A percentile compares a stretch with the other conserved stretches of the same genome.
phyloP scores from a whole-genome alignment of 1,140 invertebrate species.

The Leptinotarsa undecemlineata region DNA sequence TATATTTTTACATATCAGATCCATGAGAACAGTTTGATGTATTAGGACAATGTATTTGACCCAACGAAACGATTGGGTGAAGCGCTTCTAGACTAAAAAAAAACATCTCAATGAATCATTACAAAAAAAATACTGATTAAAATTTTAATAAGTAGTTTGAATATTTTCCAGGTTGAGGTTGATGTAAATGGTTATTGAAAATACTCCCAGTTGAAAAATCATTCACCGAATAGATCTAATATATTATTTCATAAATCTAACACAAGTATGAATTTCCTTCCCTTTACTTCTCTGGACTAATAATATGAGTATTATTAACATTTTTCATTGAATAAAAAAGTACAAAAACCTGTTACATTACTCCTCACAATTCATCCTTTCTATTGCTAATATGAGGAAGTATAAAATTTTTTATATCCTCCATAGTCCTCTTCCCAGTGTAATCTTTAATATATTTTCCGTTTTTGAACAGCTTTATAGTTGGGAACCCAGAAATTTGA shows the following conservation, averaged over 20 bases:
- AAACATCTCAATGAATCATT: too few species aligned
- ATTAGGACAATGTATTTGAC: too few species aligned
- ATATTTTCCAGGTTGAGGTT: too few species aligned
- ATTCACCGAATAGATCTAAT: too few species aligned
- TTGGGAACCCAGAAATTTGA: constrained; percentile 72
- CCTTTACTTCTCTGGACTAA: constrained; percentile 5
- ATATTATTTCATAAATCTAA: not conserved
- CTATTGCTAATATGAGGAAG: constrained; percentile 40
- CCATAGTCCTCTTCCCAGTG: constrained; percentile 63
- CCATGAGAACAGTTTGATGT: too few species aligned
- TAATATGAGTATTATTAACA: constrained; percentile 18
- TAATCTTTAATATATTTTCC: constrained; percentile 64
- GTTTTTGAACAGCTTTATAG: constrained; percentile 72
- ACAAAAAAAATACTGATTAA: too few species aligned
- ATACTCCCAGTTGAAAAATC: too few species aligned
- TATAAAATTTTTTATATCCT: constrained; percentile 62
- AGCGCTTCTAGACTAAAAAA: too few species aligned
- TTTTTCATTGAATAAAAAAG: constrained; percentile 10
- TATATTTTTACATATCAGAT: not conserved
- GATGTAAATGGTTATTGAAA: too few species aligned
- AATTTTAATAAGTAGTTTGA: too few species aligned
- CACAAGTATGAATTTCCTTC: not conserved
- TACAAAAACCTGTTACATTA: constrained; percentile 1
- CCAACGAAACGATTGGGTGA: too few species aligned
- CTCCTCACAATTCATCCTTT: constrained; percentile 50